Conservation (phyloP, 2,888 invertebrate genomes). For the Epinotia brunnichana region DNA sequence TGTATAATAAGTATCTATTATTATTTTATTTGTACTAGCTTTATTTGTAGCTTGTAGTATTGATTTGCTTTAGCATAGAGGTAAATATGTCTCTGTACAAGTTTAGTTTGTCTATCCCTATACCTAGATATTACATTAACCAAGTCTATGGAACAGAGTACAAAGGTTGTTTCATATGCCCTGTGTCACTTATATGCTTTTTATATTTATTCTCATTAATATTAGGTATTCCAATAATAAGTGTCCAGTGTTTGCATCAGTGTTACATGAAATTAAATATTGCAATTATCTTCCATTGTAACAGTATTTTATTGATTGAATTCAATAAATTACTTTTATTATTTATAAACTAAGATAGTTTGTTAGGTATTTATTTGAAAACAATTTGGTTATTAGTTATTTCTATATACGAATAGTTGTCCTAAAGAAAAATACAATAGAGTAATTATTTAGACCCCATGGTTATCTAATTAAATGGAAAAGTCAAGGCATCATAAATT, state of each 20-base stretch:
- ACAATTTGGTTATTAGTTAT: neutral
- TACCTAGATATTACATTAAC: no score
- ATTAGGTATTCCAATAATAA: neutral
- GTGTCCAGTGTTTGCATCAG: no score
- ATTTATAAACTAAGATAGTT: neutral
- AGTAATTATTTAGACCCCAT: no score
- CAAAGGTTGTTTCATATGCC: neutral
- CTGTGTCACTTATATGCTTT: neutral
- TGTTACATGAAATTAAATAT: neutral
- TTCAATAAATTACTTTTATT: neutral
- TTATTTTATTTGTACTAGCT: no score
- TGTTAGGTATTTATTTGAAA: neutral
- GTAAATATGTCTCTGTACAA: no score
- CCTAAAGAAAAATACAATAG: neutral
- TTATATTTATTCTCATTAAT: neutral
- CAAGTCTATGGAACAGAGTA: neutral
- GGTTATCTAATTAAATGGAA: no score
- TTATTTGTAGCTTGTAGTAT: no score
- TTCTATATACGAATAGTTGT: neutral
- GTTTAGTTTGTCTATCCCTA: no score
- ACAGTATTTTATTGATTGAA: neutral
- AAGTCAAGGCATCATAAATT: no score
- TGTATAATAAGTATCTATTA: no score
- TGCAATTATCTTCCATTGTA: neutral
- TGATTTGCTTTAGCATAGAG: no score